Percentiles rank a stretch among this genome's conserved stretches.
Conservation (phyloP, 2,113 vertebrate species). For the Caranx ignobilis region DNA sequence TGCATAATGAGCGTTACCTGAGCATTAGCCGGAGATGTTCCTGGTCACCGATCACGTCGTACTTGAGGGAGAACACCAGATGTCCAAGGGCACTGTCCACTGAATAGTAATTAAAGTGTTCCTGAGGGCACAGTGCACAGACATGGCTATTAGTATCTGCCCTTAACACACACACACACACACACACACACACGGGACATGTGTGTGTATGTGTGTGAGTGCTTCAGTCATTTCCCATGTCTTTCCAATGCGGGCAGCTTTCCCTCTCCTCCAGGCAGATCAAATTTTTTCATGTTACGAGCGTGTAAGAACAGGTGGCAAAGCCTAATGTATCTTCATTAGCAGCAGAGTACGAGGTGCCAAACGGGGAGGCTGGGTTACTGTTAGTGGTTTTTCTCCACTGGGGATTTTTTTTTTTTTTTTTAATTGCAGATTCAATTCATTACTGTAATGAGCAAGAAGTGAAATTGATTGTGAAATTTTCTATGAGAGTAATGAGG, state of each 20-base stretch:
- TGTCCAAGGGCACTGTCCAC: slow-evolving; percentile 92
- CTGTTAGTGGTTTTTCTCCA: slow-evolving; percentile 22
- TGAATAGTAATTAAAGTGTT: slow-evolving; percentile 99
- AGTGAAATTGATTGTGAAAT: slow-evolving; percentile 54
- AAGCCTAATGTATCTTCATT: slow-evolving; percentile 63
- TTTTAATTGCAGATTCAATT: slow-evolving; percentile 46
- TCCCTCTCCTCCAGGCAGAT: slow-evolving; percentile 18
- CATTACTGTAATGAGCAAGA: slow-evolving; percentile 58
- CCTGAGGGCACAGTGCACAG: slow-evolving; percentile 83
- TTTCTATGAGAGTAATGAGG: slow-evolving; percentile 22
- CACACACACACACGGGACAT: slow-evolving; percentile 12
- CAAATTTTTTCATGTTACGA: slow-evolving; percentile 43
- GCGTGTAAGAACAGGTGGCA: slow-evolving; percentile 53
- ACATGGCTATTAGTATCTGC: slow-evolving; percentile 50
- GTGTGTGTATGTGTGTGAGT: neutral
- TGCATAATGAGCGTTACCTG: slow-evolving; percentile 82
- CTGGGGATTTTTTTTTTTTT: slow-evolving; percentile 34
- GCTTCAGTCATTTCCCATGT: neutral
- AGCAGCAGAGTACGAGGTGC: slow-evolving; percentile 29
- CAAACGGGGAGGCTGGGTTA: slow-evolving; percentile 37
- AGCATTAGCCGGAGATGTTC: slow-evolving; percentile 95
- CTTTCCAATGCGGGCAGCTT: neutral
- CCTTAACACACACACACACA: slow-evolving; percentile 27
- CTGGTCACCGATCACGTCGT: slow-evolving; percentile 94
- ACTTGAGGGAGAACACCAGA: slow-evolving; percentile 97